phyloP scores from a whole-genome alignment of 53 echinoderm and acorn worm species.

The Echinarachnius parma region DNA sequence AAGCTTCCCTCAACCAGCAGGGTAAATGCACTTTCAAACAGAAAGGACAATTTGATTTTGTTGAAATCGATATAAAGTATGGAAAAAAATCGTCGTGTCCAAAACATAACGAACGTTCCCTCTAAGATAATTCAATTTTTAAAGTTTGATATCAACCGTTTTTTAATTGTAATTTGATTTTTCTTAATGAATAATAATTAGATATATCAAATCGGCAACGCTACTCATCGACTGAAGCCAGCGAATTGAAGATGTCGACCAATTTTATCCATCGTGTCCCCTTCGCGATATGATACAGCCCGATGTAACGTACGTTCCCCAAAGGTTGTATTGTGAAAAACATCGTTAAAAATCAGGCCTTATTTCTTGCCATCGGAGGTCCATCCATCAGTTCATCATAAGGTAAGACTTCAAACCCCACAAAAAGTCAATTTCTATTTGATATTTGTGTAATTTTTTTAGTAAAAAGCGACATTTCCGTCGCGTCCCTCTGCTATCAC shows the following conservation, averaged over 20 bases:
- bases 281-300: neutral
- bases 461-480: slow-evolving; percentile 1
- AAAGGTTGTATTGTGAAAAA: neutral
- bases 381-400: neutral
- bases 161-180: neutral
- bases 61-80: neutral
- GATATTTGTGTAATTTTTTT: slow-evolving; percentile 9
- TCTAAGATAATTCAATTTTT: neutral
- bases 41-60: slow-evolving; percentile 8
- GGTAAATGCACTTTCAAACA: neutral
- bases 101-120: slow-evolving; percentile 11
- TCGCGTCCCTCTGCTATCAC: neutral
- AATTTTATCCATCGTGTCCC: slow-evolving; percentile 2
- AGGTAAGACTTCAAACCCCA: slow-evolving; percentile 8
- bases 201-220: slow-evolving; percentile 5
- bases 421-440: slow-evolving; percentile 1
- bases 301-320: neutral
- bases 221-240: neutral
- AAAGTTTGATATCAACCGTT: neutral
- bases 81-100: slow-evolving; percentile 12
- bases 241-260: neutral
- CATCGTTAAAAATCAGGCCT: slow-evolving; percentile 13
- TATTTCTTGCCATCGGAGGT: slow-evolving; percentile 11
- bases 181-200: neutral
- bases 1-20: neutral